Base-by-base conservation (phyloP, 2,888 invertebrate genomes). In the Amphipoea lucens region DNA sequence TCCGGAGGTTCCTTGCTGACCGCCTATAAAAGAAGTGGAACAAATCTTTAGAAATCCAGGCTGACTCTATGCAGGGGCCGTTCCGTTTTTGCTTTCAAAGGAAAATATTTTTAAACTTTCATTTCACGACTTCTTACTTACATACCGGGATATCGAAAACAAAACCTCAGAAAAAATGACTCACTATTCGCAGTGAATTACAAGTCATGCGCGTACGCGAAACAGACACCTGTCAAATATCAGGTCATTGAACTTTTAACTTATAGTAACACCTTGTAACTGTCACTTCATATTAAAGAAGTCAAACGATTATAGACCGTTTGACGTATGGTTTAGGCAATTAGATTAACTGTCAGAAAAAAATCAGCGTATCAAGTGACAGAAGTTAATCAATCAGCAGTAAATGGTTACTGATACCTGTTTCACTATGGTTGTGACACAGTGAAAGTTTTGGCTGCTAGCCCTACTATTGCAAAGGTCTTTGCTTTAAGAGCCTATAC, bases 191-290 rank as follows among this genome's bases (percentile, higher is more conserved):
- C 36, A n/a, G 17, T 36, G 20, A n/a, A 5, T 48, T 54, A 66
- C 65, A 54, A 66, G 65, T 71, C 70, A 70, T 70, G 54, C 66
- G 20, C 70, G 29, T 62, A 62, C 62, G 54, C 84, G 71, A 67
- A 78, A 40, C 45, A 7, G 51, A 60, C 85, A 84, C 74, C 69
- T 82, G 85, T 40, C 48, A 51, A 60, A 69, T 66, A 12, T 29
- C 20, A 12, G 81, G 74, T 74, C 85, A 75, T 14, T 63, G 74
- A 74, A 67, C 70, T 71, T 62, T 62, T 71, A 45, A 83, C 36
- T 65, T 78, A 70, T 23, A 78, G 48, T 67, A 71, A 84, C 85
- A 80, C 74, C 70, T 71, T 81, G 70, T 85, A 63, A 57, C 81
- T 81, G 82, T 85, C 82, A 85, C 42, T 66, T 45, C 45, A 11